A percentile compares a stretch with the other conserved stretches of the same genome.
phyloP scores from a whole-genome alignment of 1,140 invertebrate genomes.

The Eueides isabella region DNA sequence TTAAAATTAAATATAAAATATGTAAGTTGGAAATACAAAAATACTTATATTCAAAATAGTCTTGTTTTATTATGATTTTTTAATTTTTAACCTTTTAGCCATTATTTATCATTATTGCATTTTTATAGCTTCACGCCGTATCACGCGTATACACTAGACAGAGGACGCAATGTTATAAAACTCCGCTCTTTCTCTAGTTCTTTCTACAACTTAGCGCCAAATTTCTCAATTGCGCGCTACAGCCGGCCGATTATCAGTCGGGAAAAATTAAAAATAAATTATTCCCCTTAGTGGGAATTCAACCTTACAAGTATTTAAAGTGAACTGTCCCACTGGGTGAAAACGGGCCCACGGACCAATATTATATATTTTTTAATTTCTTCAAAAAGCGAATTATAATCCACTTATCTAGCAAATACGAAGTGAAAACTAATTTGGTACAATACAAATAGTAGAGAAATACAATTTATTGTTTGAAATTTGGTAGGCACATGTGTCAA shows the following conservation, averaged over 20 bases:
- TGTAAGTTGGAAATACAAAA: background rate
- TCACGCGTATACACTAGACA: no score
- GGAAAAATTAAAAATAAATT: no score
- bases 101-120: background rate
- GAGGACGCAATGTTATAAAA: no score
- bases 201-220: no score
- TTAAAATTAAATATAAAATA: background rate
- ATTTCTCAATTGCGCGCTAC: no score
- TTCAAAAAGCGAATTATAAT: background rate
- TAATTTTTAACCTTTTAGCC: background rate
- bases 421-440: slow-evolving; percentile 10
- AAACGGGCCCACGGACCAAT: no score
- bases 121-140: no score
- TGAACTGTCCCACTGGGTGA: no score
- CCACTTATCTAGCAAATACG: background rate
- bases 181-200: no score
- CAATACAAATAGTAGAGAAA: background rate
- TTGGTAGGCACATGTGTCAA: slow-evolving; percentile 36
- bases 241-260: no score
- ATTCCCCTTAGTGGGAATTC: no score
- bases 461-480: slow-evolving; percentile 11
- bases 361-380: background rate
- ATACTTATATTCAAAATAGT: background rate
- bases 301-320: no score
- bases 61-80: background rate